phyloP scores from a whole-genome alignment of 1,140 invertebrate species.

The Oreohelix idahoensis region DNA sequence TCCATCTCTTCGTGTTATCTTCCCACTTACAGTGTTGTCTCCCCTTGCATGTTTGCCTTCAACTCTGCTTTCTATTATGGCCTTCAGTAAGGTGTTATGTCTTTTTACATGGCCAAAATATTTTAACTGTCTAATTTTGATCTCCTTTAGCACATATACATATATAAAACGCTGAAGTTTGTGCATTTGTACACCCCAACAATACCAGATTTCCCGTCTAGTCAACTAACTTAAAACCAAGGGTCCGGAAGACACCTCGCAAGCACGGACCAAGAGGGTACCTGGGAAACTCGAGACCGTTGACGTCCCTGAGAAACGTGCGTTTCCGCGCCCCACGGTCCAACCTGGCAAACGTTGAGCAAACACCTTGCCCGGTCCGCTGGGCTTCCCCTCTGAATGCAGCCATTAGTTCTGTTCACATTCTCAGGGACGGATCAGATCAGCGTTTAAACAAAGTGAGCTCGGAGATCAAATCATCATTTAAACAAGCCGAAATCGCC shows the following conservation, averaged over 20 bases:
- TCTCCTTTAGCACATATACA: too few species aligned
- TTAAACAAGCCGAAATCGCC: conserved; percentile 14
- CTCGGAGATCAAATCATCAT: conserved; percentile 24
- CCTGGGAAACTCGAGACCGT: conserved; percentile 2
- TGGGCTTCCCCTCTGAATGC: conserved; percentile 5
- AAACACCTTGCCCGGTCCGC: not conserved
- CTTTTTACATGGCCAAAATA: too few species aligned
- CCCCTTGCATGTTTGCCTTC: too few species aligned
- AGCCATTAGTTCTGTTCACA: conserved; percentile 26
- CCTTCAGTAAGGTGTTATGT: too few species aligned
- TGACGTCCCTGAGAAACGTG: conserved; percentile 15
- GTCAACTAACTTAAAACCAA: not conserved
- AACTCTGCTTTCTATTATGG: too few species aligned
- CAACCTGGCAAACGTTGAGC: conserved; percentile 16
- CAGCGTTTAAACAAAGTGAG: not conserved
- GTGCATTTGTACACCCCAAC: not conserved
- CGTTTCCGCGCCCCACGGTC: not conserved
- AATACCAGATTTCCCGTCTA: not conserved
- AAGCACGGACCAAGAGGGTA: not conserved
- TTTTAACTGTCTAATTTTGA: too few species aligned
- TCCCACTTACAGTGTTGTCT: too few species aligned
- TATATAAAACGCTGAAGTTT: not conserved
- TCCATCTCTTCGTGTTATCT: too few species aligned
- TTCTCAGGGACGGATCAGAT: not conserved
- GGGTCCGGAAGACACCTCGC: not conserved